Percentiles rank a stretch among this genome's conserved stretches.
Conservation (phyloP, 2,797 vertebrate species). For the Paguma larvata region DNA sequence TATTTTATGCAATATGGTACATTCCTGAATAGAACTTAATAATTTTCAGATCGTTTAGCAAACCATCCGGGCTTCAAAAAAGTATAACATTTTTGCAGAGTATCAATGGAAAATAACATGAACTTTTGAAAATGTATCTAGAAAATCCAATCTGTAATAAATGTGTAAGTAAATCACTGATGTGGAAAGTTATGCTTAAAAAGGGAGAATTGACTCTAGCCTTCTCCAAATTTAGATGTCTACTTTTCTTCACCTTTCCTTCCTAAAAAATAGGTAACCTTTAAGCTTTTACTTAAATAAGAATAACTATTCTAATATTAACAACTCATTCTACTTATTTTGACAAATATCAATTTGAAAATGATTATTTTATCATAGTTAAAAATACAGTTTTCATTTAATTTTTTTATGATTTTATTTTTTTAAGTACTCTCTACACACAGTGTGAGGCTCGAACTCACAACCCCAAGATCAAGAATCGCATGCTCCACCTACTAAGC, state of each 20-base stretch:
- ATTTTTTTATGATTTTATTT: neutral
- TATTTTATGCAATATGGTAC: conserved; percentile 62
- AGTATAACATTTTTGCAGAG: conserved; percentile 52
- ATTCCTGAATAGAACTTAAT: conserved; percentile 71
- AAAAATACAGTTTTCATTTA: neutral
- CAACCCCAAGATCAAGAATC: neutral
- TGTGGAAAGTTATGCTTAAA: neutral
- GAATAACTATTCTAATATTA: neutral
- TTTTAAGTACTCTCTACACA: neutral
- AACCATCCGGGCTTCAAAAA: conserved; percentile 56
- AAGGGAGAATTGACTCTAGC: neutral
- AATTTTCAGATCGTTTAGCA: conserved; percentile 70
- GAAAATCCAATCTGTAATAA: conserved; percentile 52
- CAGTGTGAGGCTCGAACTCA: neutral
- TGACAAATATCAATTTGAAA: neutral
- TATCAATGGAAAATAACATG: conserved; percentile 72
- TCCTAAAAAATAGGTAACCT: neutral
- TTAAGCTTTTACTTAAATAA: neutral
- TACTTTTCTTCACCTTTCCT: neutral
- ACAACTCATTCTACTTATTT: neutral
- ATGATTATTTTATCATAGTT: neutral
- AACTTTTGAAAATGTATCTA: conserved; percentile 60
- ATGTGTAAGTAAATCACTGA: conserved; percentile 30
- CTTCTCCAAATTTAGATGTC: neutral
- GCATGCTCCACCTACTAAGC: neutral